Evolutionary conservation across 2,888 invertebrate species (phyloP).

Genomic region (Stenotaenia linearis): DNA sequence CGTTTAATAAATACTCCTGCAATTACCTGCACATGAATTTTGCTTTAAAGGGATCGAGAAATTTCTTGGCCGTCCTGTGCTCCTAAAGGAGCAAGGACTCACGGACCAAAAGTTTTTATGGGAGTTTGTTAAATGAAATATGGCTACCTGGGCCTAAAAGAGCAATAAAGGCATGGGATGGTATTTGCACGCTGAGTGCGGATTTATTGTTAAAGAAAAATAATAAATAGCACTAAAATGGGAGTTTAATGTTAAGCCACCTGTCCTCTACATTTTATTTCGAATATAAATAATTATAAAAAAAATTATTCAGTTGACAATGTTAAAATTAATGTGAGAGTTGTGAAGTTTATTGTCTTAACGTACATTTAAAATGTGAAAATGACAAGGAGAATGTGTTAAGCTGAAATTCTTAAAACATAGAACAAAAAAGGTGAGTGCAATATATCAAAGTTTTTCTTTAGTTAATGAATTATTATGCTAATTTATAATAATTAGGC

Average conservation of each 20-base stretch:
- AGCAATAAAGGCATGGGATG: background rate
- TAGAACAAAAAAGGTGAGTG: background rate
- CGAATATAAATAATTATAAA: background rate
- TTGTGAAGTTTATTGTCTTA: background rate
- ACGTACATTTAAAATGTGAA: background rate
- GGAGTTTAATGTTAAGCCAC: background rate
- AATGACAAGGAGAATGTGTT: background rate
- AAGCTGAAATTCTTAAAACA: background rate
- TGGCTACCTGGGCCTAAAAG: background rate
- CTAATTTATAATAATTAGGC: background rate
- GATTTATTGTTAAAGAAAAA: background rate
- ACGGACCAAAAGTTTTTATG: background rate
- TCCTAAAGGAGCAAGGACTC: background rate
- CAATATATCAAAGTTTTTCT: background rate
- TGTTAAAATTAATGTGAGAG: background rate
- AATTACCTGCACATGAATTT: background rate
- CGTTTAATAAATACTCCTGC: background rate
- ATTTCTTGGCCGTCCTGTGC: background rate
- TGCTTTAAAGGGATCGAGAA: background rate
- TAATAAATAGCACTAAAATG: background rate
- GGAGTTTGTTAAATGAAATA: background rate
- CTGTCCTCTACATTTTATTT: background rate
- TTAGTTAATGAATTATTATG: background rate
- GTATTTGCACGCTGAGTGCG: background rate
- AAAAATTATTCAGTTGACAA: background rate